Evolutionary conservation across 2,113 vertebrate genomes (phyloP).

Genomic region (Miniopterus natalensis): DNA sequence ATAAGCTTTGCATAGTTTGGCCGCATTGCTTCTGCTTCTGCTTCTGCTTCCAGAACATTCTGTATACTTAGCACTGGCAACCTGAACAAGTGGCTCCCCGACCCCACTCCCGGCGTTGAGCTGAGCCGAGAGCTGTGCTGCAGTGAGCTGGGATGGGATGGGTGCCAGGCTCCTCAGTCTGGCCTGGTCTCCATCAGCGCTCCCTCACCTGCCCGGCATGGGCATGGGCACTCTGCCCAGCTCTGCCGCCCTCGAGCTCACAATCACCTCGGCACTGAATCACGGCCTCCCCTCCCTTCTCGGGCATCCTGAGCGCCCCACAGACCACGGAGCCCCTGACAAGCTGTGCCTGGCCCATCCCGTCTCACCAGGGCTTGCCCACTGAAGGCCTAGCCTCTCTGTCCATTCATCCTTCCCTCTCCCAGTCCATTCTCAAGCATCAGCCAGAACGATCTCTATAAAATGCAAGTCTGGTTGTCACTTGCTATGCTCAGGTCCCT

Average conservation of each 20-base stretch:
- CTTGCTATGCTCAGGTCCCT: neutral
- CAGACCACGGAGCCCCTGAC: neutral
- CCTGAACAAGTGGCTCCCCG: neutral
- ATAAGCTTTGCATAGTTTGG: neutral
- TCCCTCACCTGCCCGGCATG: neutral
- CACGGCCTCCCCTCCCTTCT: neutral
- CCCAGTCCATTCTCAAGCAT: neutral
- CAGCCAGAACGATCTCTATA: neutral
- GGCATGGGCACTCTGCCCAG: no score
- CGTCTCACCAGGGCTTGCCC: neutral
- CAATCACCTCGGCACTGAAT: neutral
- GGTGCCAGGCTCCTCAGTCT: neutral
- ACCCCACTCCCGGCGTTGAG: neutral
- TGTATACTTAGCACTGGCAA: neutral
- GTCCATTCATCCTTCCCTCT: neutral
- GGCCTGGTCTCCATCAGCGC: no score
- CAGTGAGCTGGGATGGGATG: neutral
- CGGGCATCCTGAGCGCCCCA: neutral
- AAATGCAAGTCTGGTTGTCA: neutral
- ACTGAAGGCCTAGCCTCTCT: neutral
- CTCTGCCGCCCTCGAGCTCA: neutral
- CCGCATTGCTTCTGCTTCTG: neutral
- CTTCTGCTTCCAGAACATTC: neutral
- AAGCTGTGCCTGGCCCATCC: fast-evolving
- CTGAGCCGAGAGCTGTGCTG: neutral